Base-by-base conservation (phyloP, 1,140 invertebrate species). In the Ceratina australensis region DNA sequence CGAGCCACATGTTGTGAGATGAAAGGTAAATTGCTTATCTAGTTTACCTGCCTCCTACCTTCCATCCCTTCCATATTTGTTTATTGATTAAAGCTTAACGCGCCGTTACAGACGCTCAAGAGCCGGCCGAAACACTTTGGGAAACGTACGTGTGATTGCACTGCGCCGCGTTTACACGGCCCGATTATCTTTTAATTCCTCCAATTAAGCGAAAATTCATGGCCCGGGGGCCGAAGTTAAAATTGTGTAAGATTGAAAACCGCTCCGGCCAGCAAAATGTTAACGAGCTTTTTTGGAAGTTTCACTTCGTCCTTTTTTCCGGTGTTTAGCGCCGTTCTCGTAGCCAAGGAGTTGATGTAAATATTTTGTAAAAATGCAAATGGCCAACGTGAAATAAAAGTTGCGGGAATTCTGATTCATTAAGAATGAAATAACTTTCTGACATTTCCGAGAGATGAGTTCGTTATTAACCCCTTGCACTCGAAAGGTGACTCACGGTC, bases 41-140 rank as follows among this genome's bases (percentile, higher is more conserved):
- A 50, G 66, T 52, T 69, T 60, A 42, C 65, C 56, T 54, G 57
- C 57, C 28, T 61, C 61, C 49, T 49, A 20, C 60, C 18, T 60
- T 13, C 26, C 63, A 3, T 22, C 12, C 61, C 8, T 12, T 47
- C 24, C 16, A 26, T 57, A 72, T 72, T 78, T 78, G 76, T 78
- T 65, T 72, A 78, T 78, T 57, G 76, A 78, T 78, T 78, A 78
- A 72, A 78, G 76, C 76, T 78, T 78, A 78, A 78, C 60, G 76
- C 59, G 49, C 57, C 69, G 69, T 65, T 65, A 72, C 59, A 64
- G 22, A 28, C 60, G 26, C 49, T 28, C 42, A 72, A 72, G 63
- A 78, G 33, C 67, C 49, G 33, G 33, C 33, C 33, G 33, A n/a
- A n/a, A 42, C 56, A 63, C 68, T 78, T 78, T 72, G 22, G 33